Evolutionary conservation across 2,888 invertebrate genomes (phyloP), one percentile per base, ranked within the genome.

Genomic region (Prenolepis imparis): DNA sequence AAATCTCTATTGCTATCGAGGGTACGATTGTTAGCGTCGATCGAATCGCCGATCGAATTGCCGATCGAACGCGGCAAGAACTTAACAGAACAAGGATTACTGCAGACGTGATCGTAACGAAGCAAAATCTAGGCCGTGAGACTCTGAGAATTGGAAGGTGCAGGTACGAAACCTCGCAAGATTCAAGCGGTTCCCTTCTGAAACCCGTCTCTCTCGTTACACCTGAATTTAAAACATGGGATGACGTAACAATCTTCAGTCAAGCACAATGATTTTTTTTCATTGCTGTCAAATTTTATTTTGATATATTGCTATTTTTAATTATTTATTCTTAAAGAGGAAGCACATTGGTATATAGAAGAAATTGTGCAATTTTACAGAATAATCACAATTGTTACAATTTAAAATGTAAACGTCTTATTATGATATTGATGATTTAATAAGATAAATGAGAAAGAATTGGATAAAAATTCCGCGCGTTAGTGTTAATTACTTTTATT

Each of bases 121-220:
- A 55, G 75, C 82, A 72, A 87, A 90, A 91, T 91, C 89, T 90
- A 90, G 91, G 90, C 91, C 90, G 89, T 85, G 87, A 77, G 88
- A 87, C 85, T 88, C 87, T 90, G 89, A 90, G 91, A 91, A 91
- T 84, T 91, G 87, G 91, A 89, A 91, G 91, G 82, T 90, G 88
- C 88, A 91, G 90, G 88, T 91, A 89, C 90, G 88, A 89, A 87
- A 84, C 86, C 86, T 90, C 87, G 83, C 78, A 84, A 63, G 70
- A 68, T 78, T 75, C 63, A 68, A 84, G 52, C 84, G 80, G 44
- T 86, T 87, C 77, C 83, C 74, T 84, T 83, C 59, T 78, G 52
- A 59, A 77, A 83, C 73, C 72, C 66, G 73, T 52, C n/a, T 63
- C 32, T 70, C 39, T 61, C 41, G 36, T 66, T 63, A 57, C 72